These are phyloP conservation scores for Acromyrmex charruanus DNA, from an alignment of 1,140 invertebrate species.

Conservation along the genomic window DNA sequence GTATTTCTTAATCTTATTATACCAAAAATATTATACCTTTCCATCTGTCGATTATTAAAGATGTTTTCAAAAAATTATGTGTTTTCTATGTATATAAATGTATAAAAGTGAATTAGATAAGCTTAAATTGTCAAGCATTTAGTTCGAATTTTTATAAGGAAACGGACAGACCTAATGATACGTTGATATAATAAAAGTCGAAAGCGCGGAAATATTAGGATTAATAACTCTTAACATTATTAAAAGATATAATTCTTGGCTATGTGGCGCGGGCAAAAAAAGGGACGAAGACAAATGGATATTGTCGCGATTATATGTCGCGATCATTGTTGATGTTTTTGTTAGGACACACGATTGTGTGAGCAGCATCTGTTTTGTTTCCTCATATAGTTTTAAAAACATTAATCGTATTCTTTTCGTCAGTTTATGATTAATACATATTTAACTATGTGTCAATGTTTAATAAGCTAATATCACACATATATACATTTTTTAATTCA, in stretches of 20 bases:
- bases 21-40: background rate
- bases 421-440: background rate
- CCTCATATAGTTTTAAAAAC: background rate
- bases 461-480: background rate
- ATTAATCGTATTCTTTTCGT: background rate
- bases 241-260: constrained; percentile 42
- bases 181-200: constrained; percentile 4
- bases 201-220: constrained; percentile 18
- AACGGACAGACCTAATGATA: background rate
- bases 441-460: background rate
- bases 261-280: background rate
- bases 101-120: background rate
- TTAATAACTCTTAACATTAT: constrained; percentile 57
- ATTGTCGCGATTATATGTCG: constrained; percentile 7
- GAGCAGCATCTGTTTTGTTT: constrained; percentile 14
- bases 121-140: constrained; percentile 12
- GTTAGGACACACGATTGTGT: background rate
- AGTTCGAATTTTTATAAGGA: background rate
- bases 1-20: background rate
- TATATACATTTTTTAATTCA: background rate
- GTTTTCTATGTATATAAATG: background rate
- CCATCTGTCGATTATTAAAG: background rate
- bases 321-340: constrained; percentile 49
- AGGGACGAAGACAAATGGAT: constrained; percentile 53
- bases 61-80: background rate